phyloP scores from a whole-genome alignment of 2,888 invertebrate genomes.

The Oithona nana region DNA sequence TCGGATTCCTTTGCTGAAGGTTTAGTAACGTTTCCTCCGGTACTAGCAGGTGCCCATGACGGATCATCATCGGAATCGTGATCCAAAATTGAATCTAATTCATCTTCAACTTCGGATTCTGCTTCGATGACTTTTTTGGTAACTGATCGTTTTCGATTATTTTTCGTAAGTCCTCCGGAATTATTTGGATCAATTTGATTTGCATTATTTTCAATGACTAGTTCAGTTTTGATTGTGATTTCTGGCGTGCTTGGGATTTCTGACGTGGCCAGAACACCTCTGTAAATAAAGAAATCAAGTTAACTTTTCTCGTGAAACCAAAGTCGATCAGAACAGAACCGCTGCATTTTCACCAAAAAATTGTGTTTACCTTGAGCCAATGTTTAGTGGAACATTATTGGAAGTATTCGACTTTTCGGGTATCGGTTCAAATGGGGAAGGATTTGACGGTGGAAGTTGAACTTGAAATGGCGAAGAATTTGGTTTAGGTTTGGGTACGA shows the following conservation, averaged over 20 bases:
- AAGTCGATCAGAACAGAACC: too few species aligned
- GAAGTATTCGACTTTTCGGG: background rate
- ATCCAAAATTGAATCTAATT: background rate
- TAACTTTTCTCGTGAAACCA: too few species aligned
- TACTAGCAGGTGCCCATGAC: background rate
- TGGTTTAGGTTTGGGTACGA: background rate
- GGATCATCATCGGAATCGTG: background rate
- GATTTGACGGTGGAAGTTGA: background rate
- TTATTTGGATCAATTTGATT: too few species aligned
- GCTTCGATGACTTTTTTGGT: too few species aligned
- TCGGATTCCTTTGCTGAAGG: background rate
- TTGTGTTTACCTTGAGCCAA: too few species aligned
- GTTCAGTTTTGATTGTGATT: background rate
- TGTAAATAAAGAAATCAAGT: too few species aligned
- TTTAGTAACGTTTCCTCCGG: background rate
- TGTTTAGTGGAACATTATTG: background rate
- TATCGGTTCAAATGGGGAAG: background rate
- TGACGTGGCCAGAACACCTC: too few species aligned
- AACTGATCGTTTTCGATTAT: too few species aligned
- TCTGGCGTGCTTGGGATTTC: too few species aligned
- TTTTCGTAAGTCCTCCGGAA: too few species aligned
- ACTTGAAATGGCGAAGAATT: background rate
- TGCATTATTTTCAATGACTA: background rate
- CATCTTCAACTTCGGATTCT: too few species aligned
- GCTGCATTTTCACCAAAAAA: too few species aligned